Conservation (phyloP, 2,888 invertebrate species). For the Tolmerus cingulatus region DNA sequence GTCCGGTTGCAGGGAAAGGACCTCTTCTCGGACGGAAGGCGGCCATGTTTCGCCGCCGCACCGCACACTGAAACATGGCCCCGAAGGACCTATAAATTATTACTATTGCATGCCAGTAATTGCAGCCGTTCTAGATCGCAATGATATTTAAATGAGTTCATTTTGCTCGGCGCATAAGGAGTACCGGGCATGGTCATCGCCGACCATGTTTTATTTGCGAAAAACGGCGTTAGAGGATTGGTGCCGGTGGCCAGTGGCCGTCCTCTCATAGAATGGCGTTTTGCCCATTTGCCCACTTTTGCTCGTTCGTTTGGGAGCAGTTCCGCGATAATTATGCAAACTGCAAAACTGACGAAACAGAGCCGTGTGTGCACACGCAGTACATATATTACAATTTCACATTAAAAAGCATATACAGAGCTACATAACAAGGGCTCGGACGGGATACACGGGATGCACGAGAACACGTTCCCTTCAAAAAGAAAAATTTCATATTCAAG, state of each 20-base stretch:
- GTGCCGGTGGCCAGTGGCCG: not conserved
- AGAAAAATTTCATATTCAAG: constrained; percentile 46
- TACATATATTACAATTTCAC: not conserved
- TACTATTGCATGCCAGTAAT: constrained; percentile 41
- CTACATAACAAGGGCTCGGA: not conserved
- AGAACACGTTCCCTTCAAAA: not conserved
- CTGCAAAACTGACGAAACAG: not conserved
- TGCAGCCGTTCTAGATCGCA: constrained; percentile 32
- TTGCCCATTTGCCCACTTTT: not conserved
- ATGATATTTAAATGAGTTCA: constrained; percentile 43
- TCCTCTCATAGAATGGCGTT: not conserved
- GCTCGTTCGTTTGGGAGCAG: not conserved
- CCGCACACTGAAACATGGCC: not conserved
- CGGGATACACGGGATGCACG: not conserved
- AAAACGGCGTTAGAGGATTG: constrained; percentile 19
- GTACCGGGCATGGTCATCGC: constrained; percentile 9
- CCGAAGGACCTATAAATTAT: constrained; percentile 4
- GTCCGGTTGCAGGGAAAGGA: not conserved
- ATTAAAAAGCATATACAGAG: not conserved
- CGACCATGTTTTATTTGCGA: constrained; percentile 24
- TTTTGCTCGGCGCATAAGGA: not conserved
- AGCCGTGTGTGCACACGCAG: not conserved
- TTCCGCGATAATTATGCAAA: constrained; percentile 31
- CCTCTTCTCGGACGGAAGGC: not conserved
- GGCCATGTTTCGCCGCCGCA: constrained; percentile 1